Conservation (phyloP, 1,140 invertebrate genomes). For the Drosophila ananassae region DNA sequence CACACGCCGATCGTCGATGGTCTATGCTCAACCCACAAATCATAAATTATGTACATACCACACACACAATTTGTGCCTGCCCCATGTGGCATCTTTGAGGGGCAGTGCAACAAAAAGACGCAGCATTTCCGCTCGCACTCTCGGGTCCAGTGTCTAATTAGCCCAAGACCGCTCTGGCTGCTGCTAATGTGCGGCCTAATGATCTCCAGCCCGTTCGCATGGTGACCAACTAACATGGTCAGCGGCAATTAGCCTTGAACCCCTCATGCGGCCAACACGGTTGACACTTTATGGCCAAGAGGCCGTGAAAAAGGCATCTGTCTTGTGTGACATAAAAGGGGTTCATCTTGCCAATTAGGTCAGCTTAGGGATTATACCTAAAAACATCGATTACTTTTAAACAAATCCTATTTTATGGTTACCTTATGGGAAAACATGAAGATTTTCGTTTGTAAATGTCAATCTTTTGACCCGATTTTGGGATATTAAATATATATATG, state of each 20-base stretch:
- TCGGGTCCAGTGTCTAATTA: slow-evolving; percentile 55
- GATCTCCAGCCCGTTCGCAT: slow-evolving; percentile 23
- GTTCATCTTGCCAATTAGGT: background rate
- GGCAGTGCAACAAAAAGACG: slow-evolving; percentile 19
- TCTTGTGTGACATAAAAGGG: background rate
- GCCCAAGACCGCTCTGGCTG: slow-evolving; percentile 61
- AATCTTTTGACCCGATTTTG: too few relatives aligned
- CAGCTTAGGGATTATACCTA: background rate
- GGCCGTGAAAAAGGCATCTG: slow-evolving; percentile 12
- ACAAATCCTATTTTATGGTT: background rate
- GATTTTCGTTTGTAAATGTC: background rate
- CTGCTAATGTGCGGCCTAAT: slow-evolving; percentile 52
- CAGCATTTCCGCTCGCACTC: slow-evolving; percentile 63
- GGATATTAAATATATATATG: too few relatives aligned
- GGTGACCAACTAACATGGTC: slow-evolving; percentile 52
- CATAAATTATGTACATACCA: slow-evolving; percentile 53
- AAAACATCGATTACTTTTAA: too few relatives aligned
- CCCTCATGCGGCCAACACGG: background rate
- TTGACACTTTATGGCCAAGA: slow-evolving; percentile 21
- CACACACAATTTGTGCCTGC: background rate
- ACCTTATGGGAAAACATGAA: background rate
- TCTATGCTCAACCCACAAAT: slow-evolving; percentile 19
- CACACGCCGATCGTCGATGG: slow-evolving; percentile 51
- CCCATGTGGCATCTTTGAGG: slow-evolving; percentile 23
- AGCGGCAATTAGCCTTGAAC: slow-evolving; percentile 46